Percentiles rank a stretch among this genome's conserved stretches.
These are phyloP conservation scores for Chaetogeoica ovagalla DNA, from an alignment of 2,888 invertebrate genomes.

Conservation along the genomic window DNA sequence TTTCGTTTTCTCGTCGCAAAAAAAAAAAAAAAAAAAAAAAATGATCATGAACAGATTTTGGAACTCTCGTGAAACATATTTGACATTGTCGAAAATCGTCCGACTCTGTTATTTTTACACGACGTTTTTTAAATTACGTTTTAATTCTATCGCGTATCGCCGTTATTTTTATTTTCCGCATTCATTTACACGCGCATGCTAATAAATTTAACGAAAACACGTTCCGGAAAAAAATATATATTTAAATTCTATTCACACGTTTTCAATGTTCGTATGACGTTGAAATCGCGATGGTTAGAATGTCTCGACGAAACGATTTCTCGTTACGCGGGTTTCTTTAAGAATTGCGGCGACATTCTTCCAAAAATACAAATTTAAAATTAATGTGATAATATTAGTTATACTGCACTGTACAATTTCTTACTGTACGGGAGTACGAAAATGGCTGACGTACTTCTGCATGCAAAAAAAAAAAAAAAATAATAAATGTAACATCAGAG, in stretches of 20 bases:
- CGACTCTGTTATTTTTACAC: too few relatives aligned
- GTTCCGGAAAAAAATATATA: neutral
- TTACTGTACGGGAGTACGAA: neutral
- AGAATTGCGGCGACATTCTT: neutral
- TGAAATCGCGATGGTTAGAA: neutral
- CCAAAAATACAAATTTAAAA: neutral
- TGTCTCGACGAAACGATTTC: neutral
- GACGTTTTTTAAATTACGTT: too few relatives aligned
- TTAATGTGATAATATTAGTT: neutral
- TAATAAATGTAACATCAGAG: neutral
- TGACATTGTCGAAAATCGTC: too few relatives aligned
- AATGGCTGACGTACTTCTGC: neutral
- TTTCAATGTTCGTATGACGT: neutral
- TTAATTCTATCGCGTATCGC: too few relatives aligned
- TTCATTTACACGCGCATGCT: too few relatives aligned
- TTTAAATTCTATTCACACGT: neutral
- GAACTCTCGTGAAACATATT: too few relatives aligned
- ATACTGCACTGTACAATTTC: neutral
- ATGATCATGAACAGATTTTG: too few relatives aligned
- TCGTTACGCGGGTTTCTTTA: neutral
- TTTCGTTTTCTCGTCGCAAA: too few relatives aligned
- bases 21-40: too few relatives aligned
- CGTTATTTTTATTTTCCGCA: too few relatives aligned
- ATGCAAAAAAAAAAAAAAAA: neutral
- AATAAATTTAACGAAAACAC: too few relatives aligned